Evolutionary conservation across 2,888 invertebrate species (phyloP), one percentile per base, ranked within the genome.

Genomic region (Drosophila cognata): DNA sequence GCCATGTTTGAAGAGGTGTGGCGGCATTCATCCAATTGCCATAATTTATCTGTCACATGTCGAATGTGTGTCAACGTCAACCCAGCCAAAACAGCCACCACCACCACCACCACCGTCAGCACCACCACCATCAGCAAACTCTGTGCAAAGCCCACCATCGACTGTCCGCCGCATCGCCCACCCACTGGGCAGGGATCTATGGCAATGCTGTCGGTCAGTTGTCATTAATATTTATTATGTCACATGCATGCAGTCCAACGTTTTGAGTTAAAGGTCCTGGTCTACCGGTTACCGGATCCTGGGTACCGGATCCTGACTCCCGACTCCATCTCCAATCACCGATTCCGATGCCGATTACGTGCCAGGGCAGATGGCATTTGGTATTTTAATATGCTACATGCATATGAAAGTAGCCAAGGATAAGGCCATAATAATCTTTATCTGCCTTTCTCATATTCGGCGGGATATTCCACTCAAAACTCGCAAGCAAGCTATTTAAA

Each of bases 221-320:
- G 90, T 85, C 91, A 91, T 91, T 91, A 91, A 91, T 91, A 91
- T 91, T 91, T 91, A 91, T 91, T 91, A 91, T 87, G 89, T 87
- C 88, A 87, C 82, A 87, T 82, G 80, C 87, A 87, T 84, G 72
- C 79, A 63, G 71, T 78, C 69, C 64, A 65, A 41, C 64, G 51
- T 64, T 69, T 59, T 61, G 52, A 62, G 70, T 63, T 66, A 71
- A 80, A 71, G 71, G 79, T 60, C 59, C 75, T 38, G 67, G n/a
- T 29, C 48, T 63, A 16, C 56, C 43, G 52, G 18, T 2, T 56
- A 33, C 71, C 36, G 35, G 29, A n/a, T 68, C 36, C 25, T 56
- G 43, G 18, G 38, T 1, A 46, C 46, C 46, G 52, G 18, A 4
- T 71, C 41, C 71, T 28, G 35, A n/a, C 25, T 68, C 31, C 25